phyloP scores from a whole-genome alignment of 2,888 invertebrate species.

The Parnassius apollo region DNA sequence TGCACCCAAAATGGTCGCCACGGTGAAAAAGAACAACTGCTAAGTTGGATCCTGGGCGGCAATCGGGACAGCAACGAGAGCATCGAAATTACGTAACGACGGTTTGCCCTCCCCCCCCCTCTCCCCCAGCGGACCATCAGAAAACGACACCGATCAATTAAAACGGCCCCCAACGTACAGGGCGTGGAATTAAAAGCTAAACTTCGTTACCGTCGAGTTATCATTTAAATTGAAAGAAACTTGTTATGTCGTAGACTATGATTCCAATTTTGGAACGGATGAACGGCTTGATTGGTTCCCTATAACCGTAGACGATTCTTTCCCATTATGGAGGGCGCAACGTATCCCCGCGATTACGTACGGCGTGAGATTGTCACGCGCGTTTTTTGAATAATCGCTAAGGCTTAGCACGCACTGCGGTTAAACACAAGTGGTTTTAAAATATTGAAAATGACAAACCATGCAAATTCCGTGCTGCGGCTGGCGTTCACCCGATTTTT shows the following conservation, averaged over 20 bases:
- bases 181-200: constrained; percentile 72
- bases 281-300: constrained; percentile 71
- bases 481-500: too few relatives aligned
- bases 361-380: constrained; percentile 20
- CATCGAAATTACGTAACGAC: constrained; percentile 17
- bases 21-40: constrained; percentile 10
- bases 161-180: constrained; percentile 46
- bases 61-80: constrained; percentile 16
- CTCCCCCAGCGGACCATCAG: constrained; percentile 51
- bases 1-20: not conserved
- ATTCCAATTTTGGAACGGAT: constrained; percentile 78
- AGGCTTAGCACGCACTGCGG: too few relatives aligned
- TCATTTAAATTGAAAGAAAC: constrained; percentile 76
- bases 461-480: too few relatives aligned
- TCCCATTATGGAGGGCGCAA: constrained; percentile 35
- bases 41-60: not conserved
- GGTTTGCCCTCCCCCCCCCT: constrained; percentile 23
- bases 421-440: too few relatives aligned
- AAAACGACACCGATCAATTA: constrained; percentile 69
- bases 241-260: constrained; percentile 72
- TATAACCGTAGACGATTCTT: constrained; percentile 55
- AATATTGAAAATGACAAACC: too few relatives aligned
- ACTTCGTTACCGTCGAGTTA: constrained; percentile 74
- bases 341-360: constrained; percentile 1
- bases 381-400: constrained; percentile 11